These are phyloP conservation scores for Tetropium fuscum DNA, from an alignment of 2,888 invertebrate species.

Conservation along the genomic window DNA sequence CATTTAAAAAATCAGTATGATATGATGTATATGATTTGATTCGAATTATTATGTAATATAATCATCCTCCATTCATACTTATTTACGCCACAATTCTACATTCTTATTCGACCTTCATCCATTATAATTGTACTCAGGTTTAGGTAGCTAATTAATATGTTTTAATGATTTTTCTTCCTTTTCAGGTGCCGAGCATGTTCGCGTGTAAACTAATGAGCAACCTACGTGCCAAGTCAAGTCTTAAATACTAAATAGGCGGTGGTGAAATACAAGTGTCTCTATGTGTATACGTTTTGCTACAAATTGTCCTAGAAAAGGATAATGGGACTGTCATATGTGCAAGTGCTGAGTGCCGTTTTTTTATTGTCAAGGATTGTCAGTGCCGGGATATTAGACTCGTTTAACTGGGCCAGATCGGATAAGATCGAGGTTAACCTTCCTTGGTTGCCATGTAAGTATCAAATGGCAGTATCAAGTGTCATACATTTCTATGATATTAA, in stretches of 20 bases:
- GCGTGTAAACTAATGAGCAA: conserved; percentile 1
- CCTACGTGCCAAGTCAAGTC: neutral
- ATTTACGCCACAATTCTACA: too few relatives aligned
- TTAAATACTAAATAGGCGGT: conserved; percentile 14
- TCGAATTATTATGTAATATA: too few relatives aligned
- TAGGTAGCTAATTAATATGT: conserved; percentile 15
- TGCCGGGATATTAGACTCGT: conserved; percentile 75
- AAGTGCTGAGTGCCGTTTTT: conserved; percentile 37
- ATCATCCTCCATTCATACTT: too few relatives aligned
- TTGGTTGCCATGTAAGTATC: conserved; percentile 84
- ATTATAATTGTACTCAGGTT: too few relatives aligned
- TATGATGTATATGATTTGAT: too few relatives aligned
- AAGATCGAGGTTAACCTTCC: conserved; percentile 83
- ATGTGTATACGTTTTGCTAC: conserved; percentile 28
- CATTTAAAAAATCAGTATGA: too few relatives aligned
- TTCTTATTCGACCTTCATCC: too few relatives aligned
- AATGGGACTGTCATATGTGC: conserved; percentile 40
- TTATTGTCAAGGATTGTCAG: conserved; percentile 35
- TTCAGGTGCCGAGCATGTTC: conserved; percentile 16
- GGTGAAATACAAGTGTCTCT: conserved; percentile 24
- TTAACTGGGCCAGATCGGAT: conserved; percentile 83
- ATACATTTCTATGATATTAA: too few relatives aligned
- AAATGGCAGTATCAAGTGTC: too few relatives aligned
- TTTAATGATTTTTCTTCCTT: conserved; percentile 17
- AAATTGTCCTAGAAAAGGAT: conserved; percentile 43